Percentiles rank a stretch among this genome's conserved stretches.
Evolutionary conservation across 2,797 vertebrate genomes (phyloP).

Genomic region (Myoxocephalus aenaeus): DNA sequence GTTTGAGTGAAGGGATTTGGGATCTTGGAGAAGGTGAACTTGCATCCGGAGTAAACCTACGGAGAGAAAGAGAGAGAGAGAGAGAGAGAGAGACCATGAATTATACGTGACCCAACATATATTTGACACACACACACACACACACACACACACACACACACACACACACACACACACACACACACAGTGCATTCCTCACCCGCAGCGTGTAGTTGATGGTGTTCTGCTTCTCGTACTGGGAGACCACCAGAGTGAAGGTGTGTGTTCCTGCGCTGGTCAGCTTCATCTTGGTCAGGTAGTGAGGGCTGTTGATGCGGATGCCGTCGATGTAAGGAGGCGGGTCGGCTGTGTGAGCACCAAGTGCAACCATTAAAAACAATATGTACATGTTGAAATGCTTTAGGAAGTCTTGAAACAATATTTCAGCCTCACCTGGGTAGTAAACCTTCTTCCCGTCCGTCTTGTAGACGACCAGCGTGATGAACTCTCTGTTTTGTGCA

Average conservation of each 20-base stretch:
- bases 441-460: constrained; percentile 97
- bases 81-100: not conserved
- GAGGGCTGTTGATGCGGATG: constrained; percentile 98
- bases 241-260: constrained; percentile 96
- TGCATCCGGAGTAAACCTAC: constrained; percentile 95
- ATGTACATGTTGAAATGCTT: no score
- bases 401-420: no score
- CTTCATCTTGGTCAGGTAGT: constrained; percentile 97
- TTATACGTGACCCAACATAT: no score
- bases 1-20: constrained; percentile 92
- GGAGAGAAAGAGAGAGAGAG: no score
- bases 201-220: constrained; percentile 98
- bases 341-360: constrained; percentile 84
- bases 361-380: no score
- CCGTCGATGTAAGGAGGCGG: constrained; percentile 97
- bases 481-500: constrained; percentile 97
- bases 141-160: not conserved
- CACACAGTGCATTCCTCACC: constrained; percentile 63
- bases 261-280: constrained; percentile 90
- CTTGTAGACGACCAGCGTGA: constrained; percentile 98
- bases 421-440: constrained; percentile 84
- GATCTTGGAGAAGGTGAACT: constrained; percentile 97
- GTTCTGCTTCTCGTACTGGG: constrained; percentile 99
- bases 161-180: no score
- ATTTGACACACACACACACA: not conserved